Percentiles rank a stretch among this genome's conserved stretches.
These are phyloP conservation scores for Nipponia nippon DNA, from an alignment of 2,113 vertebrate species.

Conservation along the genomic window DNA sequence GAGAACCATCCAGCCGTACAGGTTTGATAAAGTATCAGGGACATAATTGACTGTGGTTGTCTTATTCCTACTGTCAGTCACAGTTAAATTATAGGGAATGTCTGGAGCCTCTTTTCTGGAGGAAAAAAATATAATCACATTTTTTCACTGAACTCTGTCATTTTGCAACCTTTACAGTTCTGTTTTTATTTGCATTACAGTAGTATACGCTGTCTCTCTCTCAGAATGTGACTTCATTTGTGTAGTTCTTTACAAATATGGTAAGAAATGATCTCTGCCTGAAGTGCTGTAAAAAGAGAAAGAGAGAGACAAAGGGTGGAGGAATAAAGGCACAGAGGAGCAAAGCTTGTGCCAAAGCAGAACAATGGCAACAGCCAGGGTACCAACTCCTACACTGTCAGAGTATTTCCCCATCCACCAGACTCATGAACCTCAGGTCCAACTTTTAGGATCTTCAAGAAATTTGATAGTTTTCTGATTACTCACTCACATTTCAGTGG, in stretches of 20 bases:
- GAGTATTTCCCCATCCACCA: not conserved
- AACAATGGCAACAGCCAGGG: not conserved
- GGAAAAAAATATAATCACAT: not conserved
- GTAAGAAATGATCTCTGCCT: not conserved
- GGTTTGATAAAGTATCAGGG: conserved; percentile 69
- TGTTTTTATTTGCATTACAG: not conserved
- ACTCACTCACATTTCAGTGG: not conserved
- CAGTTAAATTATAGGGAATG: conserved; percentile 60
- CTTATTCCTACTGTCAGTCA: conserved; percentile 71
- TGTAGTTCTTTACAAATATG: not conserved
- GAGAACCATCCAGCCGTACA: conserved; percentile 71
- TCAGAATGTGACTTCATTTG: not conserved
- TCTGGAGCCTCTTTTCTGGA: conserved; percentile 46
- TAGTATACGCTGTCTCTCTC: not conserved
- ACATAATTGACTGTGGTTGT: conserved; percentile 68
- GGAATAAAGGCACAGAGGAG: not conserved
- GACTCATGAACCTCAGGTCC: not conserved
- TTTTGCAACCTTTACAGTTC: not conserved
- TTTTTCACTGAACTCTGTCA: not conserved
- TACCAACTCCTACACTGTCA: not conserved
- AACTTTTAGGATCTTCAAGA: not conserved
- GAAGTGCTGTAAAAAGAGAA: not conserved
- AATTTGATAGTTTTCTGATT: not conserved
- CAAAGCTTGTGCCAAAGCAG: not conserved
- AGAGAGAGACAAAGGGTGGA: not conserved